Base-by-base conservation (phyloP, 2,113 vertebrate genomes). In the Nesogale talazaci region DNA sequence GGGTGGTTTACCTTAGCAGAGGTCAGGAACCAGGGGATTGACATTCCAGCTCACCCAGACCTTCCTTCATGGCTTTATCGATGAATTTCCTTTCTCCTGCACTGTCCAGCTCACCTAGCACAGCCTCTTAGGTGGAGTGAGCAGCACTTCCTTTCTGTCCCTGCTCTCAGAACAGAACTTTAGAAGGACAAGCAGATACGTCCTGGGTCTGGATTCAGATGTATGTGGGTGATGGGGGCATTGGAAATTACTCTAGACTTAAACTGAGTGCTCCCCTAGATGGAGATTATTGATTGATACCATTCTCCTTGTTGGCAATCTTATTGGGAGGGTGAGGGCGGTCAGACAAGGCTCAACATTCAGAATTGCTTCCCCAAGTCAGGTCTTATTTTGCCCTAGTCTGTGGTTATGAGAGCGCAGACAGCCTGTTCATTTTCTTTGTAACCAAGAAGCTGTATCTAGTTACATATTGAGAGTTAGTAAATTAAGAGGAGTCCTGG, bases 371-470 rank as follows among this genome's bases (percentile, higher is more conserved):
- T 61, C 67, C 76, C 22, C 31, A 86, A 1, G 59, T 85, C 23
- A 88, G 2, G 79, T 92, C 76, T 83, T 0, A 78, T 89, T 34
- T 89, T 88, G 89, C 19, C 79, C 46, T 8, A 31, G 86, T 94
- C 77, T 89, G 20, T 89, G 63, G 36, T 85, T 85, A 0, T 84
- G 38, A 14, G 90, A 31, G 77, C 87, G 27, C 69, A 74, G 25
- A 59, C 65, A 52, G n/a, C 61, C 38, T 84, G 4, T 74, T 88
- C 69, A 75, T 91, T 29, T 56, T 84, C 79, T 80, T 92, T 46
- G 93, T 92, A 90, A 75, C 69, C 63, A 70, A 83, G 74, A 90
- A 79, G 17, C 12, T 89, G 78, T 92, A 38, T 88, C 88, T 14
- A 89, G 42, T 88, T 90, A 3, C 72, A 46, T 75, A n/a, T 16